Base-by-base conservation (phyloP, 2,888 invertebrate species). In the Serrognathus titanus region DNA sequence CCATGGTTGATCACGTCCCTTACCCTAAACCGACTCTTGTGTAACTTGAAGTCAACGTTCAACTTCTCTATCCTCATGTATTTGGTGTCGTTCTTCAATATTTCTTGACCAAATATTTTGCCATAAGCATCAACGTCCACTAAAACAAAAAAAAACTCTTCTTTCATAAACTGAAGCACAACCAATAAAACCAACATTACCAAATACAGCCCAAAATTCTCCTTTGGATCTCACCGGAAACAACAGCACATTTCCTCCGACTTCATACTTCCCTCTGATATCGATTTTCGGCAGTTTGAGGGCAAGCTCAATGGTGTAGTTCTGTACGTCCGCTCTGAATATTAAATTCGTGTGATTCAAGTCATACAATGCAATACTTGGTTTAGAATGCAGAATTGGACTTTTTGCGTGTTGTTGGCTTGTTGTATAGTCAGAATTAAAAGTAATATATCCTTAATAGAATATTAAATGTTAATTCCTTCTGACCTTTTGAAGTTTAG, bases 221-320 rank as follows among this genome's bases (percentile, higher is more conserved):
- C 91, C 91, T 67, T 86, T 85, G 3, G 90, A 89, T 59, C 89
- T 81, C 11, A 92, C 89, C 0, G 90, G 90, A 71, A 91, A 87
- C 12, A 90, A 80, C 12, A 92, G 78, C 36, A 91, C 88, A 68
- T 90, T 89, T 13, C 91, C 90, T 1, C 83, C 83, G 0, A 90
- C 88, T 68, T 90, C 89, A 73, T 91, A 91, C 62, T 82, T 84
- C 41, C 91, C 91, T 2, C 85, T 83, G 55, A 88, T 84, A 72
- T 90, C 89, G 56, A 90, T 86, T 58, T 86, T 83, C 0, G 90
- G 90, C 35, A 90, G 79, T 52, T 74, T 68, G 54, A 87, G 69
- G 0, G 83, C 83, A 76, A 86, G 78, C 68, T 86, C 85, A 37
- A 86, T 83, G 10, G 83, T 81, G 62, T 85, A 81, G 66, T 84